Evolutionary conservation across 2,888 invertebrate genomes (phyloP).

Genomic region (Rapana venosa): DNA sequence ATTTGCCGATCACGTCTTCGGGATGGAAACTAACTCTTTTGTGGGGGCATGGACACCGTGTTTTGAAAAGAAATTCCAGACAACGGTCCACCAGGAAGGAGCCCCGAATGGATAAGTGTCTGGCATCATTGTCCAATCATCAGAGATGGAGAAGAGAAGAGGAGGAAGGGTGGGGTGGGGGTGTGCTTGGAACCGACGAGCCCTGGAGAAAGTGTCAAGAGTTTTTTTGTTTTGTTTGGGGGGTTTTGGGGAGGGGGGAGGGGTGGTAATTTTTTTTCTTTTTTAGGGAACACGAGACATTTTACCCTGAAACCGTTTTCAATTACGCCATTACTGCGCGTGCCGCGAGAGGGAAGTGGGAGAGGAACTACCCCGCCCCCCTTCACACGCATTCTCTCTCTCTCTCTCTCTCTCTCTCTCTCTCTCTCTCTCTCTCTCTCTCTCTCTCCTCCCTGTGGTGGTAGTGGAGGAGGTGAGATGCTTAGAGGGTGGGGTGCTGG

Average conservation of each 20-base stretch:
- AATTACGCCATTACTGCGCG: conserved; percentile 36
- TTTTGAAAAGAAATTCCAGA: conserved; percentile 38
- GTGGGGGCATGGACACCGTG: conserved; percentile 2
- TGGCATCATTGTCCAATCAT: conserved; percentile 26
- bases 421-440: too few species aligned
- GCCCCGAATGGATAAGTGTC: conserved; percentile 37
- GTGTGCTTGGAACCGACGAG: conserved; percentile 24
- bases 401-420: too few species aligned
- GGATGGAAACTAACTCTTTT: conserved; percentile 13
- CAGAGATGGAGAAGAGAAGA: too few species aligned
- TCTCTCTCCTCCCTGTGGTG: too few species aligned
- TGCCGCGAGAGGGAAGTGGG: not conserved
- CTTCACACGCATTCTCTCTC: too few species aligned
- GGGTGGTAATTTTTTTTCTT: not conserved
- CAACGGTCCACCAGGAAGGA: not conserved
- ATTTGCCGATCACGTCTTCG: conserved; percentile 36
- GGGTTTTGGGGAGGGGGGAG: too few species aligned
- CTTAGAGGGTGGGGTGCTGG: not conserved
- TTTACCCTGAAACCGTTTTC: conserved; percentile 30
- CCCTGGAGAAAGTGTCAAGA: conserved; percentile 32
- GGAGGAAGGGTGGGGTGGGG: too few species aligned
- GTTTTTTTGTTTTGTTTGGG: not conserved
- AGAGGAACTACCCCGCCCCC: conserved; percentile 17
- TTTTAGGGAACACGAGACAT: not conserved
- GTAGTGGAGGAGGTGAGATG: too few species aligned